Evolutionary conservation across 2,888 invertebrate species (phyloP).

Genomic region (Zaprionus bogoriensis): DNA sequence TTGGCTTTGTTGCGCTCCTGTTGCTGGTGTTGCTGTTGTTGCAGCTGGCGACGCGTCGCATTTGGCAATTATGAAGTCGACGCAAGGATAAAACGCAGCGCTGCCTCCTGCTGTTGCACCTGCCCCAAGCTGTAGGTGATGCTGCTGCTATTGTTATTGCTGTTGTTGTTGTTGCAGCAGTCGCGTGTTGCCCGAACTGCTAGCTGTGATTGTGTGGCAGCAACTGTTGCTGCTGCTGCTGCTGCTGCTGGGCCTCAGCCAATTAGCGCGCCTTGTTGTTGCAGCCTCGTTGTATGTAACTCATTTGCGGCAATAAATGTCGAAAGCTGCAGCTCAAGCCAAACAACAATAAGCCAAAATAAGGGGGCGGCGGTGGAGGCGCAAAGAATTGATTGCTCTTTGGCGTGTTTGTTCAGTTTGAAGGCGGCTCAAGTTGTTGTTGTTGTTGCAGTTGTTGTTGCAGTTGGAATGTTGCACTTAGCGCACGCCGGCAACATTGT

Average conservation of each 20-base stretch:
- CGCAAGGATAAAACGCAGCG: conserved; percentile 46
- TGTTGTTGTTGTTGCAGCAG: conserved; percentile 24
- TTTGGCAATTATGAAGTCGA: conserved; percentile 48
- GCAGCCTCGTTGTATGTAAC: conserved; percentile 50
- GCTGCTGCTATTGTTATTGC: conserved; percentile 4
- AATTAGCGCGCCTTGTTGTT: conserved; percentile 11
- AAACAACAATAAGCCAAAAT: conserved; percentile 23
- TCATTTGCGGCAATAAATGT: conserved; percentile 59
- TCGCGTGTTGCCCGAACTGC: conserved; percentile 53
- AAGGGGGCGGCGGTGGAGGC: not conserved
- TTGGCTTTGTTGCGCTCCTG: conserved; percentile 12
- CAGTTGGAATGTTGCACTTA: conserved; percentile 58
- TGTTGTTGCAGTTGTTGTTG: conserved; percentile 12
- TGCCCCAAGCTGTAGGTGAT: conserved; percentile 43
- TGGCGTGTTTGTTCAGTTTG: conserved; percentile 53
- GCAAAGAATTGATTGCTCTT: conserved; percentile 53
- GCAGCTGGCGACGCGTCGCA: conserved; percentile 33
- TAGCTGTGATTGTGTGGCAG: conserved; percentile 18
- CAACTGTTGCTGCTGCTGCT: conserved; percentile 6
- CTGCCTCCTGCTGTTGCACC: conserved; percentile 54
- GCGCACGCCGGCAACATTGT: conserved; percentile 46
- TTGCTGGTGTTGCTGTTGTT: conserved; percentile 22
- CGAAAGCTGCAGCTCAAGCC: conserved; percentile 41
- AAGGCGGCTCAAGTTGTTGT: conserved; percentile 11
- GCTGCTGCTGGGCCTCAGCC: conserved; percentile 20